Percentiles rank a stretch among this genome's conserved stretches.
phyloP scores from a whole-genome alignment of 2,797 vertebrate species.

The Melanotaenia maccullochi region DNA sequence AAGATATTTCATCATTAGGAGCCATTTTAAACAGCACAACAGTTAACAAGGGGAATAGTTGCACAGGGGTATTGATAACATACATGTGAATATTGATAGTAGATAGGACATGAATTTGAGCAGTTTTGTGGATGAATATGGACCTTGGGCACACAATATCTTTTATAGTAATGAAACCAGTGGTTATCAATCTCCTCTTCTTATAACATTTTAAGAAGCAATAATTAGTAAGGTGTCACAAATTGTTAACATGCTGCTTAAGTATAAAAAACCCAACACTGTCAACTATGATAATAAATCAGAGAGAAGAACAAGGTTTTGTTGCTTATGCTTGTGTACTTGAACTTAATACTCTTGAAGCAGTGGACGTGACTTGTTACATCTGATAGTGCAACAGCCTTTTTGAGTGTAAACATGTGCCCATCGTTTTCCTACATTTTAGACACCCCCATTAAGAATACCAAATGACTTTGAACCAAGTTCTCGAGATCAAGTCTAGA shows the following conservation, averaged over 20 bases:
- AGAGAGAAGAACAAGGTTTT: too few relatives aligned
- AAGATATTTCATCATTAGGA: constrained; percentile 50
- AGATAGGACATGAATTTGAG: constrained; percentile 43
- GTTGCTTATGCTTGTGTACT: too few relatives aligned
- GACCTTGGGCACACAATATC: background rate
- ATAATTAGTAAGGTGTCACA: too few relatives aligned
- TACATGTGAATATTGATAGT: constrained; percentile 37
- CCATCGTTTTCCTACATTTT: background rate
- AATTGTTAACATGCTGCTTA: too few relatives aligned
- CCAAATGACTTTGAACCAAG: too few relatives aligned
- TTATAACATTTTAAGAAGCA: too few relatives aligned
- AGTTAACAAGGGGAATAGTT: constrained; percentile 23
- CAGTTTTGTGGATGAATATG: constrained; percentile 1
- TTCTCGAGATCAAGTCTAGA: too few relatives aligned
- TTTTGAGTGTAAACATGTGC: background rate
- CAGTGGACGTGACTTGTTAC: background rate
- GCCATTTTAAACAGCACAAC: constrained; percentile 23
- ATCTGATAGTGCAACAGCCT: background rate
- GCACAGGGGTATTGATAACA: constrained; percentile 48
- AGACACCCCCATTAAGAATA: too few relatives aligned
- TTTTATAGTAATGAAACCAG: too few relatives aligned
- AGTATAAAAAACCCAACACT: too few relatives aligned
- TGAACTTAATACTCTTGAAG: background rate
- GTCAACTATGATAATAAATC: too few relatives aligned
- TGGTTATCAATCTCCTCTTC: too few relatives aligned